phyloP scores from a whole-genome alignment of 2,888 invertebrate species.

The Incurvaria masculella region DNA sequence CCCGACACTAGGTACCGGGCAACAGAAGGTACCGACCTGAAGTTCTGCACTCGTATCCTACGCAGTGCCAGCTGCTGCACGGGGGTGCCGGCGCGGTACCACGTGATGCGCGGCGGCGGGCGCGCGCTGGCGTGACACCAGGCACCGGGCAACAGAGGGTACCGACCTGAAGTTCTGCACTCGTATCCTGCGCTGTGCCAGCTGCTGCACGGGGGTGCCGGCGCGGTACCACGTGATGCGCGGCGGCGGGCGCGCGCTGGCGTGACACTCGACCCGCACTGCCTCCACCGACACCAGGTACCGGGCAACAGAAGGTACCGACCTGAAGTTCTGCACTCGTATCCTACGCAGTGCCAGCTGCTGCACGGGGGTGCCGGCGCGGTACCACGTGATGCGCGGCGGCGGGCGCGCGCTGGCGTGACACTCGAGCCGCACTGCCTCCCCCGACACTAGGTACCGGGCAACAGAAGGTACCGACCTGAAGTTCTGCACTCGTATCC shows the following conservation, averaged over 20 bases:
- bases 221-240: conserved; percentile 68
- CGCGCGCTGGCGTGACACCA: conserved; percentile 60
- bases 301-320: conserved; percentile 5
- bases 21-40: conserved; percentile 26
- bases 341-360: conserved; percentile 57
- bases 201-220: conserved; percentile 37
- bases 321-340: conserved; percentile 64
- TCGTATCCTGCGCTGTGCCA: too few relatives aligned
- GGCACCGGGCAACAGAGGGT: too few relatives aligned
- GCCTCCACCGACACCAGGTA: conserved; percentile 26
- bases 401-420: conserved; percentile 73
- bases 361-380: conserved; percentile 64
- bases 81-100: conserved; percentile 61
- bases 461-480: conserved; percentile 43
- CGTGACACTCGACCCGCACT: conserved; percentile 60
- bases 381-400: conserved; percentile 81
- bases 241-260: conserved; percentile 64
- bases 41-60: conserved; percentile 33
- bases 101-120: conserved; percentile 67
- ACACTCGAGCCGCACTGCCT: conserved; percentile 67
- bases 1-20: too few relatives aligned
- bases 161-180: too few relatives aligned
- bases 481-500: conserved; percentile 34
- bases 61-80: conserved; percentile 36
- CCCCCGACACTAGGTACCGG: conserved; percentile 43